Evolutionary conservation across 1,140 invertebrate genomes (phyloP), one percentile per base, ranked within the genome.

Genomic region (Caenorhabditis brenneri): DNA sequence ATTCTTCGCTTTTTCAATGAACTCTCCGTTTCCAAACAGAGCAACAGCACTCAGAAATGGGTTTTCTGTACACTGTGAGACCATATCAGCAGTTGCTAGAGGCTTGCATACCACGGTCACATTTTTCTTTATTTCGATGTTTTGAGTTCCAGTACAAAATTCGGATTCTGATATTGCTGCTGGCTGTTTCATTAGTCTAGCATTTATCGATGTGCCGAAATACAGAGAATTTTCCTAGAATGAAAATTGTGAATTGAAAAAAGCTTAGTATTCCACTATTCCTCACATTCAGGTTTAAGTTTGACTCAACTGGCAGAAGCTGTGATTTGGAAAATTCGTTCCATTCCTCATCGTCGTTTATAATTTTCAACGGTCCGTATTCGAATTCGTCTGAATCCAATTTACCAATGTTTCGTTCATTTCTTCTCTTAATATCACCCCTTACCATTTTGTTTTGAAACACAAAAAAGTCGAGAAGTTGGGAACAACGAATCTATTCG

Each of bases 131-230:
- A 46, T 22, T 15, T 33, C 29, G 1, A 74, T n/a, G n/a, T 24
- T 74, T 74, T 74, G 65, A 42, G 65, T 74, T 74, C 65, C 65
- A 27, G 65, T 46, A 27, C 65, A 74, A n/a, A 42, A 74, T 36
- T 46, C 65, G 2, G 36, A 74, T 42, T 39, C 65, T 42, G 36
- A 46, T 22, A 74, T 74, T 0, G 65, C 36, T 24, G 65, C 65
- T 10, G 65, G 65, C 1, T 42, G 22, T 42, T 74, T 74, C 36
- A 74, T 42, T 7, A 74, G 15, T 2, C 22, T 19, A 24, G 46
- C 12, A 19, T 12, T 36, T 12, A 15, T 12, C 1, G 33, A 9
- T 24, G 22, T 74, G 42, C 36, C 36, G 15, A 42, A 74, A 74
- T 74, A 31, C n/a, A 74, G n/a, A 16, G 2, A 0, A 15, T 74